These are phyloP conservation scores for Harpagoxenus sublaevis DNA, from an alignment of 2,888 invertebrate species.

Conservation along the genomic window DNA sequence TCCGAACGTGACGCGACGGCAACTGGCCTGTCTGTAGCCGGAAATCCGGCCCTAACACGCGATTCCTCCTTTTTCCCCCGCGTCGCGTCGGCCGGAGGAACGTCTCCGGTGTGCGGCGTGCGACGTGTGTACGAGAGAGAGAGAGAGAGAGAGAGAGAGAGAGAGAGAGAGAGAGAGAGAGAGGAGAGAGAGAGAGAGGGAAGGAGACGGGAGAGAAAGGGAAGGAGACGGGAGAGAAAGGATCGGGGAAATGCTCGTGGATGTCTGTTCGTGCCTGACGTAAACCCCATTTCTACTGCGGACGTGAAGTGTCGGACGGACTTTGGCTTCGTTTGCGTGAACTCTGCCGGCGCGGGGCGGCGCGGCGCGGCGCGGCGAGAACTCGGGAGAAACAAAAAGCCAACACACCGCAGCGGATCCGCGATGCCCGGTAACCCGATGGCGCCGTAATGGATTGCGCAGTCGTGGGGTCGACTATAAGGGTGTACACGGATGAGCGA, in stretches of 20 bases:
- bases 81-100: constrained; percentile 1
- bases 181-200: neutral
- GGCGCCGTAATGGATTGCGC: constrained; percentile 56
- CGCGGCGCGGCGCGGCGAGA: constrained; percentile 37
- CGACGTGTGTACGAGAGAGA: neutral
- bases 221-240: neutral
- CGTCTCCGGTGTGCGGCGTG: constrained; percentile 18
- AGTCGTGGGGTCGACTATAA: constrained; percentile 53
- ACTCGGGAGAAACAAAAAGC: constrained; percentile 54
- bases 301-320: constrained; percentile 57
- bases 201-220: neutral
- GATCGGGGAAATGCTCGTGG: constrained; percentile 47
- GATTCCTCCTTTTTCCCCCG: constrained; percentile 48
- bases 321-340: constrained; percentile 56
- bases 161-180: neutral
- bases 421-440: constrained; percentile 53
- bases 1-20: constrained; percentile 48
- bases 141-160: neutral
- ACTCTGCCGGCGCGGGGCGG: constrained; percentile 47
- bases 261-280: constrained; percentile 56
- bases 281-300: constrained; percentile 55
- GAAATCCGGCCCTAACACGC: constrained; percentile 62
- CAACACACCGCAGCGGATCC: constrained; percentile 45
- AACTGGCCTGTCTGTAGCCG: constrained; percentile 45
- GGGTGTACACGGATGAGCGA: constrained; percentile 60